These are phyloP conservation scores for Polymixis flavicincta DNA, from an alignment of 2,888 invertebrate species.

Conservation along the genomic window DNA sequence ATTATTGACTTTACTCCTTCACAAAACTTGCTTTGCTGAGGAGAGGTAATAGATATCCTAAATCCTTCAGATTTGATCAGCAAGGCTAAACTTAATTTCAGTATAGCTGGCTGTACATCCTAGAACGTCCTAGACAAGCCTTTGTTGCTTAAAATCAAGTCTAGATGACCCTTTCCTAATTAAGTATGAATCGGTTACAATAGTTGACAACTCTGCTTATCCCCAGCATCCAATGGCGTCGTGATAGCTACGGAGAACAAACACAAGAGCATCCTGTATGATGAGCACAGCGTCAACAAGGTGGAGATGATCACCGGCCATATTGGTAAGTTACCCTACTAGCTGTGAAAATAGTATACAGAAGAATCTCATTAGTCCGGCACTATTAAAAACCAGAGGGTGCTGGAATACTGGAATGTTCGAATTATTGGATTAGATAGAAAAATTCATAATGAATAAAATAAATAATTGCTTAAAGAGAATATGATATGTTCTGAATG, in stretches of 20 bases:
- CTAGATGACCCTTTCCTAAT: background rate
- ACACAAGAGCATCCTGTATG: conserved; percentile 98
- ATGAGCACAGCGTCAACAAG: conserved; percentile 99
- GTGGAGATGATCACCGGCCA: conserved; percentile 98
- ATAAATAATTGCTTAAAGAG: too few relatives aligned
- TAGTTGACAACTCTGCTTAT: background rate
- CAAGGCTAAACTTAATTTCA: background rate
- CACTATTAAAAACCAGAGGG: too few relatives aligned
- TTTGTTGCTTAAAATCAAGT: background rate
- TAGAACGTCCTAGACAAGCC: accelerated
- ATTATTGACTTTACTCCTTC: background rate
- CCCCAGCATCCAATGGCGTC: conserved; percentile 98
- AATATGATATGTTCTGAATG: too few relatives aligned
- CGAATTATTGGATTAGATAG: too few relatives aligned
- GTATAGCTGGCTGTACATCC: background rate
- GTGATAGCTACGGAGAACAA: conserved; percentile 99
- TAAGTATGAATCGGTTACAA: background rate
- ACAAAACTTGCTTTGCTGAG: background rate
- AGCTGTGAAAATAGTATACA: background rate
- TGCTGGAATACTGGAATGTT: too few relatives aligned
- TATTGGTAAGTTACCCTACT: conserved; percentile 79
- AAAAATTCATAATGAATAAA: too few relatives aligned
- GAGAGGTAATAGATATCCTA: too few relatives aligned
- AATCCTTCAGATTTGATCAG: background rate
- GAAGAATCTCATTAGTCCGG: too few relatives aligned